Evolutionary conservation across 2,888 invertebrate genomes (phyloP).

Genomic region (Selenia dentaria): DNA sequence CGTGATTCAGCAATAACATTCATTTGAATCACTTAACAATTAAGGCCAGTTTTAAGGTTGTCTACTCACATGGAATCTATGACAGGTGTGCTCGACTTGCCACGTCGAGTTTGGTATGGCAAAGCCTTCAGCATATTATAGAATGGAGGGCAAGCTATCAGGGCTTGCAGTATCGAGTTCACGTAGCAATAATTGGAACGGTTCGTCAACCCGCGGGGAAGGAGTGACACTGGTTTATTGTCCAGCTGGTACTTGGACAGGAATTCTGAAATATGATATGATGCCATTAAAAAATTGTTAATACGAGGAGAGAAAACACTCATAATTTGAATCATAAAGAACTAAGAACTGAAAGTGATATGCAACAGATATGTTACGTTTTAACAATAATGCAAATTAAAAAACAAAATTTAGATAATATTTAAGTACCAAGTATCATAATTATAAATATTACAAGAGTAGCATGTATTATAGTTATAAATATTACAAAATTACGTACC

Average conservation of each 20-base stretch:
- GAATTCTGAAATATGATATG: slow-evolving; percentile 89
- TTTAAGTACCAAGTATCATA: no score
- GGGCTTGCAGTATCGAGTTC: slow-evolving; percentile 96
- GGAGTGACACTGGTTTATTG: slow-evolving; percentile 90
- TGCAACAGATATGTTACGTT: background rate
- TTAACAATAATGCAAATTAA: background rate
- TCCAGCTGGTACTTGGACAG: slow-evolving; percentile 90
- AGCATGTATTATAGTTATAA: no score
- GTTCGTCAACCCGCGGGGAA: slow-evolving; percentile 96
- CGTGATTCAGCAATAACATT: no score
- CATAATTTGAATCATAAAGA: no score
- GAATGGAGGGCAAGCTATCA: slow-evolving; percentile 97
- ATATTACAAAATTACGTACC: slow-evolving; percentile 72
- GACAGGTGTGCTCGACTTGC: slow-evolving; percentile 90
- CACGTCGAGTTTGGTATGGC: slow-evolving; percentile 86
- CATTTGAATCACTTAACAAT: no score
- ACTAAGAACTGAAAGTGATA: no score
- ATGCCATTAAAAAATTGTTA: no score
- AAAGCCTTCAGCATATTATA: slow-evolving; percentile 94
- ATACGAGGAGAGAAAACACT: no score
- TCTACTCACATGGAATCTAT: slow-evolving; percentile 94
- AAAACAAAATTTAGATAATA: background rate
- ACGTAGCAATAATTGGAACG: slow-evolving; percentile 98
- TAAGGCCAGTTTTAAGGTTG: no score
- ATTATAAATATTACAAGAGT: background rate